These are phyloP conservation scores for Mustelus asterias DNA, from an alignment of 2,113 vertebrate species.

Conservation along the genomic window DNA sequence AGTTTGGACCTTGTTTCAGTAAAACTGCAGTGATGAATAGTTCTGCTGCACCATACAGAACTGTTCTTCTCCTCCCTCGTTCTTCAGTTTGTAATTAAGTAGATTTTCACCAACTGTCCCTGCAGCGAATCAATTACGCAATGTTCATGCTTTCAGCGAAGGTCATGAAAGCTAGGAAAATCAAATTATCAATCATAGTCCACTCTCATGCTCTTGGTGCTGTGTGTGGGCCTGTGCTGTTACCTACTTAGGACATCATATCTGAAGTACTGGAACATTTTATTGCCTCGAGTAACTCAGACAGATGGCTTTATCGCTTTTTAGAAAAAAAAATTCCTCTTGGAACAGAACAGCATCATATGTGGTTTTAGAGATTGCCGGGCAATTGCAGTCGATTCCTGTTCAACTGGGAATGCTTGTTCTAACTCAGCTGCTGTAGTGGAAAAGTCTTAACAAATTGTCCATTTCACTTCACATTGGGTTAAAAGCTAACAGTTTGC, in stretches of 20 bases:
- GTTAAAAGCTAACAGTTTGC: neutral
- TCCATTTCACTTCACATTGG: neutral
- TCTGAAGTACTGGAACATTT: neutral
- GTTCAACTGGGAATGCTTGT: neutral
- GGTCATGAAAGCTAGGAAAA: neutral
- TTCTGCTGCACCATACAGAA: neutral
- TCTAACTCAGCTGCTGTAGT: neutral
- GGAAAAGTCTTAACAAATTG: neutral
- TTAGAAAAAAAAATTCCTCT: neutral
- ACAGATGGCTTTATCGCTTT: neutral
- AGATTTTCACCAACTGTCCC: slow-evolving; percentile 2
- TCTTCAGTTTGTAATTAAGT: neutral
- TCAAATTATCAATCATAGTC: neutral
- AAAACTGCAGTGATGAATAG: slow-evolving; percentile 1
- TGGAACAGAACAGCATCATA: neutral
- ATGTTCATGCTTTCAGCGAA: neutral
- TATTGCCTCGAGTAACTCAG: neutral
- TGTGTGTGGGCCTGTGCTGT: neutral
- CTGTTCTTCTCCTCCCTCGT: neutral
- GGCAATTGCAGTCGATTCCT: neutral
- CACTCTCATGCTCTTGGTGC: neutral
- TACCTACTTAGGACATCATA: neutral
- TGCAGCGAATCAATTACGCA: neutral
- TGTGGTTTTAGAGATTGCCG: neutral
- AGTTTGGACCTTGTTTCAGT: neutral